Conservation (phyloP, 2,113 vertebrate species). For the Oreotrochilus melanogaster region DNA sequence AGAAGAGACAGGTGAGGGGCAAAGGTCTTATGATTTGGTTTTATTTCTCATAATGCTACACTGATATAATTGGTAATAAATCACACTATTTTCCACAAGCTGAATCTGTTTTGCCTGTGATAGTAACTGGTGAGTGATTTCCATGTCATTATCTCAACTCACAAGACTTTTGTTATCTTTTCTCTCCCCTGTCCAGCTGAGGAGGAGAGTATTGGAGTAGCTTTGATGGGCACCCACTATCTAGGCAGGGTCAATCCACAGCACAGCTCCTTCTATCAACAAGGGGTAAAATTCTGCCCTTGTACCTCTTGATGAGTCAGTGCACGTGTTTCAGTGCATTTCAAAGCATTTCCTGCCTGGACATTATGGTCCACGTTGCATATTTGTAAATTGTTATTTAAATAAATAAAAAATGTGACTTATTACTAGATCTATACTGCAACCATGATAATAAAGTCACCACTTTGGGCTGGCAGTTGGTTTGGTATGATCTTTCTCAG, state of each 20-base stretch:
- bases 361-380: neutral
- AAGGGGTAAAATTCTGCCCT: neutral
- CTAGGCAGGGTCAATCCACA: neutral
- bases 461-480: neutral
- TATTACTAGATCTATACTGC: neutral
- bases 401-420: neutral
- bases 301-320: neutral
- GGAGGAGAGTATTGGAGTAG: neutral
- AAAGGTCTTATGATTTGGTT: neutral
- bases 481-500: neutral
- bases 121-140: neutral
- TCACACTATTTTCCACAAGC: neutral
- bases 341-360: neutral
- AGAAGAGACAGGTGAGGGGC: too few species aligned
- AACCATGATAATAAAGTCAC: neutral
- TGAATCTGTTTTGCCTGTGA: neutral
- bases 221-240: neutral
- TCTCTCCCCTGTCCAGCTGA: neutral
- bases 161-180: neutral
- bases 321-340: fast-evolving
- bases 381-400: neutral
- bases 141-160: fast-evolving
- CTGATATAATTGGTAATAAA: neutral
- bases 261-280: neutral
- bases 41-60: neutral